Percentiles rank a stretch among this genome's conserved stretches.
Conservation (phyloP, 2,888 invertebrate genomes). For the Criorhina ranunculi region DNA sequence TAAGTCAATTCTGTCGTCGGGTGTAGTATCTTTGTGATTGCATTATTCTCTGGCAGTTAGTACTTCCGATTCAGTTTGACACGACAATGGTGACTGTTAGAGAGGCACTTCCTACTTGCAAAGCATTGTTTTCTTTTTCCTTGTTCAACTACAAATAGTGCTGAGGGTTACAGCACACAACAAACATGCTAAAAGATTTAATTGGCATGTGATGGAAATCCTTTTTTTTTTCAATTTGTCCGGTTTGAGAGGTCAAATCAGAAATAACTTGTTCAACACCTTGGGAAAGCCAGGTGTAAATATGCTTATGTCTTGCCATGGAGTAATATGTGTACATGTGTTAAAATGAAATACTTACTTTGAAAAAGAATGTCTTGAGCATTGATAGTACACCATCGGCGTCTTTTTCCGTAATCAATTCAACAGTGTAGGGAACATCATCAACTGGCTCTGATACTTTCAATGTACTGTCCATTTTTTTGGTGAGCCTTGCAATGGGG, state of each 20-base stretch:
- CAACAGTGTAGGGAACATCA: constrained; percentile 83
- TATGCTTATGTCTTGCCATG: background rate
- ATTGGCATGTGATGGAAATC: constrained; percentile 3
- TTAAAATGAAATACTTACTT: constrained; percentile 81
- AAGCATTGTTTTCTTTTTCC: constrained; percentile 32
- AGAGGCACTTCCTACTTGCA: constrained; percentile 52
- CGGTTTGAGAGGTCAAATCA: constrained; percentile 20
- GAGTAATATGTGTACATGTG: too few species aligned
- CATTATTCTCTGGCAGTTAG: constrained; percentile 20
- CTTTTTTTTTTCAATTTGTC: constrained; percentile 36
- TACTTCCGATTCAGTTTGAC: constrained; percentile 66
- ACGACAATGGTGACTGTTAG: constrained; percentile 62
- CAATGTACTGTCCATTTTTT: constrained; percentile 82
- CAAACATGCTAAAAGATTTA: too few species aligned
- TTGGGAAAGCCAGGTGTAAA: background rate
- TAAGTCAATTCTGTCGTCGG: constrained; percentile 52
- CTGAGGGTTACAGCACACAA: constrained; percentile 1
- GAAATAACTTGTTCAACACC: background rate
- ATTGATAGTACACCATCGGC: constrained; percentile 86
- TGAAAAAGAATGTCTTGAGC: constrained; percentile 87
- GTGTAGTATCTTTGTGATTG: constrained; percentile 22
- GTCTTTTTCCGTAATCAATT: constrained; percentile 85
- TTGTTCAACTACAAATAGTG: background rate
- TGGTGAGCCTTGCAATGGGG: constrained; percentile 82
- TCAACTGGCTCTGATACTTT: constrained; percentile 79